Conservation (phyloP, 2,888 invertebrate genomes). For the Ennomos quercinarius region DNA sequence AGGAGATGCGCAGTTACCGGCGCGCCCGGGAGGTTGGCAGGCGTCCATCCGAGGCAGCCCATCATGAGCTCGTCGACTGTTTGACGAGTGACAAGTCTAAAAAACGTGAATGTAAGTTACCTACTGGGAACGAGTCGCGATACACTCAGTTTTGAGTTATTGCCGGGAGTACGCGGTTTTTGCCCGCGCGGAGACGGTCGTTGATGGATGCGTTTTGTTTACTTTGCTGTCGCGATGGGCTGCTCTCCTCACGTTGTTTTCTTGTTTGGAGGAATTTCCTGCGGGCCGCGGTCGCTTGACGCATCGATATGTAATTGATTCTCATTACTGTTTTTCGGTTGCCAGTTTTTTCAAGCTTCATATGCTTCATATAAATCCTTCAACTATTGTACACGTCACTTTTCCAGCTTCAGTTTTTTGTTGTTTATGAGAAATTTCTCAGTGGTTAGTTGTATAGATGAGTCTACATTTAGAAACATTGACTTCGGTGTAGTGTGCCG, state of each 20-base stretch:
- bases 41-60: slow-evolving; percentile 81
- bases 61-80: slow-evolving; percentile 79
- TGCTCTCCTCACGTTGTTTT: slow-evolving; percentile 43
- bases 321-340: slow-evolving; percentile 37
- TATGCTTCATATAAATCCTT: slow-evolving; percentile 19
- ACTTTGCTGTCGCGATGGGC: slow-evolving; percentile 58
- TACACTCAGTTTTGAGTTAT: slow-evolving; percentile 79
- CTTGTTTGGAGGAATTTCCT: slow-evolving; percentile 40
- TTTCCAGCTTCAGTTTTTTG: not conserved
- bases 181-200: slow-evolving; percentile 44
- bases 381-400: not conserved
- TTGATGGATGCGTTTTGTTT: slow-evolving; percentile 69
- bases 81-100: slow-evolving; percentile 82
- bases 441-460: not conserved
- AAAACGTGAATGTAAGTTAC: slow-evolving; percentile 78
- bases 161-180: slow-evolving; percentile 58
- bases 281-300: slow-evolving; percentile 10
- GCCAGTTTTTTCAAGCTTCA: slow-evolving; percentile 25
- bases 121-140: slow-evolving; percentile 60
- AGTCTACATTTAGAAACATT: not conserved
- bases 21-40: slow-evolving; percentile 70
- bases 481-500: not conserved
- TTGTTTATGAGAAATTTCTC: no score
- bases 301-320: slow-evolving; percentile 38
- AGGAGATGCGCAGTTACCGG: slow-evolving; percentile 44